A percentile compares a stretch with the other conserved stretches of the same genome.
These are phyloP conservation scores for Apostichopus parvimensis DNA, from an alignment of 35 echinoderm and acorn worm species.

Conservation along the genomic window DNA sequence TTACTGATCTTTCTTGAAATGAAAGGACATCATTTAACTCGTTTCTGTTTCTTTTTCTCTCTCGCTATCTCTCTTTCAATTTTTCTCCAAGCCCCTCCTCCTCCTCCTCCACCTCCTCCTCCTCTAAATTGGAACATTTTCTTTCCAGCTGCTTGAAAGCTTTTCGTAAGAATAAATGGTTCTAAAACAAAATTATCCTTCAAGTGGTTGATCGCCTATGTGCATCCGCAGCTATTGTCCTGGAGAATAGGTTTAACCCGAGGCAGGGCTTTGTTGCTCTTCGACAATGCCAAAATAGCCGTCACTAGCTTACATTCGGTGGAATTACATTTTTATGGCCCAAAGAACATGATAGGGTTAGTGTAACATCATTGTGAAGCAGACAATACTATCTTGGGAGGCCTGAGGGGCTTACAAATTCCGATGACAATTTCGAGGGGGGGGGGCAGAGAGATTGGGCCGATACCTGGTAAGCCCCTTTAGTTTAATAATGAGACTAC, in stretches of 20 bases:
- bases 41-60: neutral
- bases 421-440: neutral
- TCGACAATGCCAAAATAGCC: neutral
- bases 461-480: neutral
- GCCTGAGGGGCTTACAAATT: slow-evolving; percentile 11
- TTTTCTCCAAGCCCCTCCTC: neutral
- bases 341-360: slow-evolving; percentile 27
- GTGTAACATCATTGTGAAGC: slow-evolving; percentile 6
- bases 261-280: neutral
- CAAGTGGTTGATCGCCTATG: slow-evolving; percentile 15
- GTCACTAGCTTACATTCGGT: neutral
- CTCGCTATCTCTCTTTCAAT: neutral
- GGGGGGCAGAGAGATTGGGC: neutral
- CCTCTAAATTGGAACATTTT: neutral
- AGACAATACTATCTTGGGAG: slow-evolving; percentile 17
- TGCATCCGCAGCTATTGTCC: neutral
- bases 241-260: neutral
- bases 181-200: neutral
- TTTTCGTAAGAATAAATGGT: neutral
- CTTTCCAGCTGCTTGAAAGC: neutral
- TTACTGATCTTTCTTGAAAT: neutral
- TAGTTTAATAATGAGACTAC: slow-evolving; percentile 27
- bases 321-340: slow-evolving; percentile 41
- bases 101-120: neutral
- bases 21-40: neutral